A percentile compares a stretch with the other conserved stretches of the same genome.
Evolutionary conservation across 1,140 invertebrate species (phyloP).

Genomic region (Brachionus sp.): DNA sequence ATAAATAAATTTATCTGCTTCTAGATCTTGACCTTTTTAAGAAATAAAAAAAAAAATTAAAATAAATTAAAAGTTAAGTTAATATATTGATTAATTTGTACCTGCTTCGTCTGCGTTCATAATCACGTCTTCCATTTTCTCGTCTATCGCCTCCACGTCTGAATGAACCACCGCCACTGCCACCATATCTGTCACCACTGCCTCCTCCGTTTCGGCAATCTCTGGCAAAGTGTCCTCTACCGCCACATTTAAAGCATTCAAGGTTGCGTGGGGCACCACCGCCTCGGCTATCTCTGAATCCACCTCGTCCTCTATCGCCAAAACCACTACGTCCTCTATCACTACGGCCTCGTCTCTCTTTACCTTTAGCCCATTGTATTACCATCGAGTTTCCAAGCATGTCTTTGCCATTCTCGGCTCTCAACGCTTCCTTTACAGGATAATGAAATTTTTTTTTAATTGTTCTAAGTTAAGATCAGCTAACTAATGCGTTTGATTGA

Average conservation of each 20-base stretch:
- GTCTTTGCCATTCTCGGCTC: constrained; percentile 61
- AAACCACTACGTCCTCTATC: background rate
- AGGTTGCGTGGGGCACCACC: constrained; percentile 11
- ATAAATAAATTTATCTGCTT: background rate
- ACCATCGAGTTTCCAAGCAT: constrained; percentile 59
- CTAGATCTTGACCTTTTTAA: constrained; percentile 23
- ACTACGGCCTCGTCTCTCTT: background rate
- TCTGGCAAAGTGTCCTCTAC: constrained; percentile 29
- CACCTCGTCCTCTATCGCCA: constrained; percentile 6
- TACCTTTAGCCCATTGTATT: constrained; percentile 61
- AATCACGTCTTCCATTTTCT: constrained; percentile 15
- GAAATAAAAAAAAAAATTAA: background rate
- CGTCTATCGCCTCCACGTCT: constrained; percentile 7
- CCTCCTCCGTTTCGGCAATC: background rate
- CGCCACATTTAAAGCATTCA: constrained; percentile 77
- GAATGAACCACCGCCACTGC: background rate
- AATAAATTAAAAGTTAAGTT: background rate
- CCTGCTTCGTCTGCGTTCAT: constrained; percentile 14
- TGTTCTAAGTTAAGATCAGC: constrained; percentile 11
- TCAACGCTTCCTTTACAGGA: constrained; percentile 58
- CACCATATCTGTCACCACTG: background rate
- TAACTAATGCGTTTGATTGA: constrained; percentile 16
- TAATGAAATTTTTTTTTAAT: constrained; percentile 45
- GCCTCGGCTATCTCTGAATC: background rate
- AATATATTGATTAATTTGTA: background rate